Conservation (phyloP, 2,888 invertebrate genomes). For the Pristionchus mayeri region DNA sequence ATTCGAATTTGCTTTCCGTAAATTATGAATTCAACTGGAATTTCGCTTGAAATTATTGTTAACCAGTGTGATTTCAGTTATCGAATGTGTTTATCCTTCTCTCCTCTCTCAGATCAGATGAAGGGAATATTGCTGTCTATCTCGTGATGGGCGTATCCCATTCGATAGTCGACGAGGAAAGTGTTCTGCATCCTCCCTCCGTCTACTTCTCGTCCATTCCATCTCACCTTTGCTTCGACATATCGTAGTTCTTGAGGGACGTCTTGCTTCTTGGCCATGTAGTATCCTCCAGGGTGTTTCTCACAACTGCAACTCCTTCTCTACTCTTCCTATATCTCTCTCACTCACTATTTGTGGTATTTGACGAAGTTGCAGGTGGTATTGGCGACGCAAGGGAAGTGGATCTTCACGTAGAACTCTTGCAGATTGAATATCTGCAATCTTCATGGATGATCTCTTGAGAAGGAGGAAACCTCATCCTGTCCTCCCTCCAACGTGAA, state of each 20-base stretch:
- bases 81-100: too few relatives aligned
- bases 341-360: not conserved
- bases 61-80: too few relatives aligned
- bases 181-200: not conserved
- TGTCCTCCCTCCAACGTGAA: not conserved
- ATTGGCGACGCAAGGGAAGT: slow-evolving; percentile 1
- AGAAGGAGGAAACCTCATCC: not conserved
- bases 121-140: slow-evolving; percentile 18
- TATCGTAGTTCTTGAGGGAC: not conserved
- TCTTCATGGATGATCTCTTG: not conserved
- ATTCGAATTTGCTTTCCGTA: too few relatives aligned
- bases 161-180: not conserved
- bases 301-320: not conserved
- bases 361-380: slow-evolving; percentile 2
- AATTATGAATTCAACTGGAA: too few relatives aligned
- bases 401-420: slow-evolving; percentile 32
- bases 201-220: not conserved
- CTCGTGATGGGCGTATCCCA: slow-evolving; percentile 29
- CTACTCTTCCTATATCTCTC: not conserved
- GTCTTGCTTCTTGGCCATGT: slow-evolving; percentile 8
- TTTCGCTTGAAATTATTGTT: too few relatives aligned
- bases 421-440: not conserved
- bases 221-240: not conserved
- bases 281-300: slow-evolving; percentile 1
- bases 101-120: not conserved